Conservation (phyloP, 2,888 invertebrate species). For the Microchrysa polita region DNA sequence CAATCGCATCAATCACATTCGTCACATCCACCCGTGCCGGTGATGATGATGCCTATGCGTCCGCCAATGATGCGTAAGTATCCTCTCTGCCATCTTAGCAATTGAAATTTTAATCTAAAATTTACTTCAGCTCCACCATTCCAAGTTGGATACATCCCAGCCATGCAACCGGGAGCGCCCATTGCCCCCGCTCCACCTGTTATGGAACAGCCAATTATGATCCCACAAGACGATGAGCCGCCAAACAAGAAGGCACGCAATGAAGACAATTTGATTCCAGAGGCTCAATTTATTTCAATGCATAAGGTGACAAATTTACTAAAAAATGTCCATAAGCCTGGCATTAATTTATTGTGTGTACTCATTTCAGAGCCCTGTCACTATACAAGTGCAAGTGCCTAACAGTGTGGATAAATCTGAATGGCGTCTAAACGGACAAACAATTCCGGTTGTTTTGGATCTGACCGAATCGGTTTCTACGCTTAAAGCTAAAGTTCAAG, state of each 20-base stretch:
- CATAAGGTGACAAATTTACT: slow-evolving; percentile 69
- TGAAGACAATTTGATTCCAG: slow-evolving; percentile 93
- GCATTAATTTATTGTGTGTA: no score
- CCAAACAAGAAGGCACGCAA: slow-evolving; percentile 87
- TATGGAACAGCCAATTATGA: slow-evolving; percentile 67
- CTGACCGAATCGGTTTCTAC: slow-evolving; percentile 82
- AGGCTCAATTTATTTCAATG: slow-evolving; percentile 79
- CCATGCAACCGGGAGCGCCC: slow-evolving; percentile 57
- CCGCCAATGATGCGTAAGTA: slow-evolving; percentile 64
- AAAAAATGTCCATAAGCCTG: no score
- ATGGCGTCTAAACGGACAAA: slow-evolving; percentile 95
- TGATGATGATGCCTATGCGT: slow-evolving; percentile 64
- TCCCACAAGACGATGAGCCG: slow-evolving; percentile 81
- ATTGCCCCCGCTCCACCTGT: slow-evolving; percentile 65
- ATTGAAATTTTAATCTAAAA: not conserved
- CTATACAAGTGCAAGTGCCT: slow-evolving; percentile 85
- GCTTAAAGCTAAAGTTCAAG: slow-evolving; percentile 86
- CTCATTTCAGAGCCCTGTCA: slow-evolving; percentile 73
- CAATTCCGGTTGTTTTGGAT: slow-evolving; percentile 79
- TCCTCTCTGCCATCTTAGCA: not conserved
- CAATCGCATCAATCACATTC: slow-evolving; percentile 35
- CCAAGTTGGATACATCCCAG: slow-evolving; percentile 63
- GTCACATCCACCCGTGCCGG: slow-evolving; percentile 59
- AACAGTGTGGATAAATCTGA: slow-evolving; percentile 88
- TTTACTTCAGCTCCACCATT: slow-evolving; percentile 64